Evolutionary conservation across 2,113 vertebrate species (phyloP).

Genomic region (Callorhinus ursinus): DNA sequence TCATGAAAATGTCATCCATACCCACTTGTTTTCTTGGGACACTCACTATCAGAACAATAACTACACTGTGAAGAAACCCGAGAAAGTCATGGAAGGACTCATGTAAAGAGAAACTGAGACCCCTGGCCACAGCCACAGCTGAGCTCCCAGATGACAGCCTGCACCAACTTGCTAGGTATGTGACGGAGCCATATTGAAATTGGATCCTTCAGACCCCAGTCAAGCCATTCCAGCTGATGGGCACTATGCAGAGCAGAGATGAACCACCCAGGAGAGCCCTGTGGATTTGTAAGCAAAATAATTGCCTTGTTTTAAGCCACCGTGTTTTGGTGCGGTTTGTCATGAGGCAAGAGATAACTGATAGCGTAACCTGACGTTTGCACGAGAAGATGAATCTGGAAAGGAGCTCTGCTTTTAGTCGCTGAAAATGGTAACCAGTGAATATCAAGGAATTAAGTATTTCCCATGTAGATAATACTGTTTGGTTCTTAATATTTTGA

Average conservation of each 20-base stretch:
- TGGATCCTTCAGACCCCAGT: neutral
- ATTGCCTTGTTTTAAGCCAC: neutral
- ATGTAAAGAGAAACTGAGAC: neutral
- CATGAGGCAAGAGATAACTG: neutral
- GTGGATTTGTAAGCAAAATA: neutral
- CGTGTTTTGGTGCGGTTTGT: neutral
- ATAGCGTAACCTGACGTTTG: neutral
- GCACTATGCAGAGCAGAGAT: neutral
- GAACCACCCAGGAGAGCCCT: neutral
- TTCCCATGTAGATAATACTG: neutral
- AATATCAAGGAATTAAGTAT: neutral
- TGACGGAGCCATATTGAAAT: neutral
- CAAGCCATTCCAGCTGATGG: neutral
- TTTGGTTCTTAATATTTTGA: constrained; percentile 10
- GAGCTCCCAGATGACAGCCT: neutral
- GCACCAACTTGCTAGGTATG: neutral
- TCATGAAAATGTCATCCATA: neutral
- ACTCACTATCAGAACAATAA: neutral
- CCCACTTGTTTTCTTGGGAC: neutral
- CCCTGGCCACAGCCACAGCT: neutral
- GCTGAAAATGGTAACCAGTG: neutral
- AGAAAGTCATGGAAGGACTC: neutral
- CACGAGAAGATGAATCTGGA: neutral
- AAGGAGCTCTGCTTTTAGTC: neutral
- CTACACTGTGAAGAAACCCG: neutral